Evolutionary conservation across 2,113 vertebrate species (phyloP).

Genomic region (Lophotis ruficrista): DNA sequence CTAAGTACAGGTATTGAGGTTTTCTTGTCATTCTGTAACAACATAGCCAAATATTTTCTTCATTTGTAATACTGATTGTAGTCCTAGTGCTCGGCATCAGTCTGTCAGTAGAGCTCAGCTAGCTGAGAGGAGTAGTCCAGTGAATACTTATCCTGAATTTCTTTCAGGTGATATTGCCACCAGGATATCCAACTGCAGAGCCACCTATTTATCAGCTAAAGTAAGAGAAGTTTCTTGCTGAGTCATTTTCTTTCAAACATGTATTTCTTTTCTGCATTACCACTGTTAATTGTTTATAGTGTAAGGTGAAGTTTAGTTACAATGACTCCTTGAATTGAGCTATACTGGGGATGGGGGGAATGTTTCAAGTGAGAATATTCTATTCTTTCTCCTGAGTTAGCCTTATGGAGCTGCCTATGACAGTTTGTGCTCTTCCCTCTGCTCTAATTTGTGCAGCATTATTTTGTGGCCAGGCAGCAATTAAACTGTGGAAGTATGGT

Average conservation of each 20-base stretch:
- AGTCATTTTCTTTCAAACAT: not conserved
- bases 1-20: not conserved
- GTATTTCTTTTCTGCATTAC: not conserved
- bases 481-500: not conserved
- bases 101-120: not conserved
- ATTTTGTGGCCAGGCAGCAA: not conserved
- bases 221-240: slow-evolving; percentile 76
- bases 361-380: not conserved
- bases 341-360: fast-evolving
- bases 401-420: not conserved
- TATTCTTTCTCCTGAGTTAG: not conserved
- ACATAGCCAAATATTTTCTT: not conserved
- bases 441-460: not conserved
- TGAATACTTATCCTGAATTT: not conserved
- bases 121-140: not conserved
- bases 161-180: slow-evolving; percentile 88
- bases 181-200: slow-evolving; percentile 87
- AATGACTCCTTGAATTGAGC: not conserved
- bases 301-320: not conserved
- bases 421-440: not conserved
- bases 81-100: not conserved
- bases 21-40: not conserved
- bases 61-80: not conserved
- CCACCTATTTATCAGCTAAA: slow-evolving; percentile 96
- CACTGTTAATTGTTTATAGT: not conserved